Evolutionary conservation across 2,888 invertebrate genomes (phyloP).

Genomic region (Dioctria rufipes): DNA sequence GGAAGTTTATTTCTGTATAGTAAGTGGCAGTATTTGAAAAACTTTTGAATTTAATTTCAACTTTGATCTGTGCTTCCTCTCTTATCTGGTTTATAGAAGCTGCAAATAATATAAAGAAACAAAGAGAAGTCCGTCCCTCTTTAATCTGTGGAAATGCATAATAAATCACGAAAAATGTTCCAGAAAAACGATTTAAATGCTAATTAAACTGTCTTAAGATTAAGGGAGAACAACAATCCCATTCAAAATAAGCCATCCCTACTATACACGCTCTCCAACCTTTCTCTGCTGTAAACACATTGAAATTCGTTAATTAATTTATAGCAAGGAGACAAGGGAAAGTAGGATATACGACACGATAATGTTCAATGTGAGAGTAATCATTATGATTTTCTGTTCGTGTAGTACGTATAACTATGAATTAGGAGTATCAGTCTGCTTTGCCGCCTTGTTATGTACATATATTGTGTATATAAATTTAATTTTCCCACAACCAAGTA

Average conservation of each 20-base stretch:
- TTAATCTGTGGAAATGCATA: conserved; percentile 1
- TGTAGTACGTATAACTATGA: not conserved
- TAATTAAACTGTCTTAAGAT: conserved; percentile 51
- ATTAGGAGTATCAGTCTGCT: conserved; percentile 21
- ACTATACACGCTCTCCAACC: not conserved
- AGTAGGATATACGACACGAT: conserved; percentile 26
- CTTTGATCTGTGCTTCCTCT: too few species aligned
- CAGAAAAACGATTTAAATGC: conserved; percentile 53
- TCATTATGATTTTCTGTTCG: conserved; percentile 36
- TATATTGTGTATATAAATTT: not conserved
- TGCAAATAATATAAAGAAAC: not conserved
- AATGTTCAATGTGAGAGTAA: conserved; percentile 22
- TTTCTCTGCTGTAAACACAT: not conserved
- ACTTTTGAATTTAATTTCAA: too few species aligned
- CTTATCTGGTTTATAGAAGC: too few species aligned
- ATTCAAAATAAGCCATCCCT: not conserved
- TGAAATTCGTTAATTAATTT: conserved; percentile 53
- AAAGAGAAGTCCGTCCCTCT: too few species aligned
- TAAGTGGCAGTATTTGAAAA: too few species aligned
- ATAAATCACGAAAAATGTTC: conserved; percentile 52
- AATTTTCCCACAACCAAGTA: not conserved
- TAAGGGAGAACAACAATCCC: conserved; percentile 17
- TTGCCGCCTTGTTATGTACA: not conserved
- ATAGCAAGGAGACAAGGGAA: conserved; percentile 49
- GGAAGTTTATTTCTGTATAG: too few species aligned